Evolutionary conservation across 2,797 vertebrate species (phyloP).

Genomic region (Austrolebias charrua): DNA sequence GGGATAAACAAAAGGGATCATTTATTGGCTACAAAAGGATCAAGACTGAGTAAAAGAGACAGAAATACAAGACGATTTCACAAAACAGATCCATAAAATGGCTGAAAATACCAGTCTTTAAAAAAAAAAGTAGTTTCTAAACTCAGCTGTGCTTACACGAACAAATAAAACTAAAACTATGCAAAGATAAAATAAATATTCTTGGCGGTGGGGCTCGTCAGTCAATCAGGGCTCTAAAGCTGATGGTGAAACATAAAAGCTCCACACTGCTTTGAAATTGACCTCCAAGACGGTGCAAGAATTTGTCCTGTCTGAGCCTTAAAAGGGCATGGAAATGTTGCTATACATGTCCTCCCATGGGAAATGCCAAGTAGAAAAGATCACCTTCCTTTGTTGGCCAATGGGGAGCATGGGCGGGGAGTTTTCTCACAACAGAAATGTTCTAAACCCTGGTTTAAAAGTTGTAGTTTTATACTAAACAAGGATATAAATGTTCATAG

Average conservation of each 20-base stretch:
- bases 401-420: slow-evolving; percentile 13
- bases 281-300: slow-evolving; percentile 20
- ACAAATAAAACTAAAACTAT: slow-evolving; percentile 1
- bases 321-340: slow-evolving; percentile 51
- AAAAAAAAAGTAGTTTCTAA: no score
- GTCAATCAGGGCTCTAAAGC: slow-evolving; percentile 41
- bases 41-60: slow-evolving; percentile 7
- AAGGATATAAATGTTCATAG: no score
- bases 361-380: slow-evolving; percentile 43
- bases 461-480: background rate
- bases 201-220: slow-evolving; percentile 38
- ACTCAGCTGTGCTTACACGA: background rate
- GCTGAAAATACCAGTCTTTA: no score
- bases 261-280: slow-evolving; percentile 37
- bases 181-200: slow-evolving; percentile 35
- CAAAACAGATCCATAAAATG: no score
- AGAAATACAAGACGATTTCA: slow-evolving; percentile 9
- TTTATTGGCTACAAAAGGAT: slow-evolving; percentile 16
- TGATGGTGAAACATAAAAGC: slow-evolving; percentile 48
- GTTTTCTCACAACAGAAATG: slow-evolving; percentile 19
- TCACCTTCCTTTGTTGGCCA: slow-evolving; percentile 27
- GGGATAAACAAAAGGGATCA: slow-evolving; percentile 26
- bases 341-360: slow-evolving; percentile 35
- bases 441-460: background rate
- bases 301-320: slow-evolving; percentile 31